Percentiles rank a stretch among this genome's conserved stretches.
Evolutionary conservation across 2,888 invertebrate genomes (phyloP).

Genomic region (Eupeodes latifasciatus): DNA sequence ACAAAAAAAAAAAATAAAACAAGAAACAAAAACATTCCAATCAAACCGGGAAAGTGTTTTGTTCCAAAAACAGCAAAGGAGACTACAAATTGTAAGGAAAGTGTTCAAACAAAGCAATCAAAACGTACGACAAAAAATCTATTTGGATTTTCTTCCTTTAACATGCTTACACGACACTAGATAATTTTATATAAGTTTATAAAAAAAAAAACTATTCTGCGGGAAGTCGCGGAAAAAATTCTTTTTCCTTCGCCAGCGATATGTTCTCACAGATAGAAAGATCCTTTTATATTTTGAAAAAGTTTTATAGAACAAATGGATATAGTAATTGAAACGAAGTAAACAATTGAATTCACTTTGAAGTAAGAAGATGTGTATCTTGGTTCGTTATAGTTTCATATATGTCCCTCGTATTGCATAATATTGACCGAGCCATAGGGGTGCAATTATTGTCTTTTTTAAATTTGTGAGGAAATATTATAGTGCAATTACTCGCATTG

Average conservation of each 20-base stretch:
- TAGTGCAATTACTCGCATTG: no score
- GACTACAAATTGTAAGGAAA: slow-evolving; percentile 40
- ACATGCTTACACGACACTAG: slow-evolving; percentile 23
- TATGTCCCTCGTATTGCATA: not conserved
- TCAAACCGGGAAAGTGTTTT: slow-evolving; percentile 29
- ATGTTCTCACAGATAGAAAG: not conserved
- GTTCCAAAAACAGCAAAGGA: not conserved
- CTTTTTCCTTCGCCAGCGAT: not conserved
- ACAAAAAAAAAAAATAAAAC: not conserved
- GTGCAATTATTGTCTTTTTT: not conserved
- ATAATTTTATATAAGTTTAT: slow-evolving; percentile 18
- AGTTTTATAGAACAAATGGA: slow-evolving; percentile 9
- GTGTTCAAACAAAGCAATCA: slow-evolving; percentile 51
- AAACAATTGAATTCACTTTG: slow-evolving; percentile 40
- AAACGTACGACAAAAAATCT: slow-evolving; percentile 6
- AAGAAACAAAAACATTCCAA: slow-evolving; percentile 20
- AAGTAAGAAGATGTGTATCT: slow-evolving; percentile 28
- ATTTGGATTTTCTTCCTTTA: not conserved
- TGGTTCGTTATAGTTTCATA: slow-evolving; percentile 7
- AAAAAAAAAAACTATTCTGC: slow-evolving; percentile 46
- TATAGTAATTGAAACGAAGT: slow-evolving; percentile 47
- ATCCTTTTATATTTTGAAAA: slow-evolving; percentile 2
- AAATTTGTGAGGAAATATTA: no score
- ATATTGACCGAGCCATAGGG: not conserved
- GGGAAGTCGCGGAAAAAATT: slow-evolving; percentile 35